Base-by-base conservation (phyloP, 2,113 vertebrate genomes). In the Bucco capensis region DNA sequence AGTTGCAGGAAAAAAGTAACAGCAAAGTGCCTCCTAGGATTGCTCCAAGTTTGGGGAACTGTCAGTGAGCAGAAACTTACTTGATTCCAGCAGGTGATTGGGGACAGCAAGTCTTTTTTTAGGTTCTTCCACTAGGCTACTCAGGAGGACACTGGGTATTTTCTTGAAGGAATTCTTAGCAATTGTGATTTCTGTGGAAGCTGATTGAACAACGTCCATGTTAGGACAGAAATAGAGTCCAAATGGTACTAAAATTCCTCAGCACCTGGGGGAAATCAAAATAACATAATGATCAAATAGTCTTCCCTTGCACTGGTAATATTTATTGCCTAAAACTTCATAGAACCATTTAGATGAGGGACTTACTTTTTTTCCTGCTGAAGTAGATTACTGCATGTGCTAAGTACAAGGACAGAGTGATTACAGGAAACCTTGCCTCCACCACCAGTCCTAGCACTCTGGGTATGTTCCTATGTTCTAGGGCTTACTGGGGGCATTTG, bases 61-160 rank as follows among this genome's bases (percentile, higher is more conserved):
- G 25, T 42, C 16, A 61, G 54, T 72, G 25, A 72, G 46, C 30
- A 82, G 33, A 35, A 67, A 78, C 97, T 79, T 98, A 99, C 99
- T 99, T 69, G 98, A 97, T 91, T 99, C 98, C 19, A 98, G 95
- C 27, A 99, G 97, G 88, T 98, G 98, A 96, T 98, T 94, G 15
- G 98, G 98, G 19, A 98, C 92, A 61, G 76, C 93, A 53, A 4
- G 57, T 83, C 88, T 92, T 91, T 88, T 97, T 65, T 95, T 79
- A 69, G 97, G 97, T 53, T 98, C 97, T 71, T 98, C 98, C 90
- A 98, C 97, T 2, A 99, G 96, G 91, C 97, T 98, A 67, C 57
- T 97, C 90, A 99, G 91, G 80, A 98, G 98, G 72, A 98, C 67
- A 19, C 96, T 89, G 2, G 94, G 89, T 38, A 95, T 75, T 19